Evolutionary conservation across 2,113 vertebrate species (phyloP).

Genomic region (Lepus americanus): DNA sequence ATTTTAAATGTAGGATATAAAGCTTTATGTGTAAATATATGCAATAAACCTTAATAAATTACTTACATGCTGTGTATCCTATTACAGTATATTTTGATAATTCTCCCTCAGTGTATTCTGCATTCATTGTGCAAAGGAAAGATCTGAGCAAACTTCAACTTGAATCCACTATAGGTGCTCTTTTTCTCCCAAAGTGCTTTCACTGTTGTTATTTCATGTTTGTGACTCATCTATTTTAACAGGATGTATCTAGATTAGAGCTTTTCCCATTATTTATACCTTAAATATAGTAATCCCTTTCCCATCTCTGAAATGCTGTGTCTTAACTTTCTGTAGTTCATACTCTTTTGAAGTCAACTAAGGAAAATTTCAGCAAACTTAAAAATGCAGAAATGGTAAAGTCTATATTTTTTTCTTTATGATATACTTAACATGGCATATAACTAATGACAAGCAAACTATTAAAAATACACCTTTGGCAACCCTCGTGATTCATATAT

Average conservation of each 20-base stretch:
- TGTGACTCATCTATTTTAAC: conserved; percentile 3
- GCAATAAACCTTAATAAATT: not conserved
- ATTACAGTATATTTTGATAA: not conserved
- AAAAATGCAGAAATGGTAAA: too few species aligned
- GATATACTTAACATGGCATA: too few species aligned
- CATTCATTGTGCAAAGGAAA: not conserved
- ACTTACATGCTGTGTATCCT: not conserved
- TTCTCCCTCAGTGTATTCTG: not conserved
- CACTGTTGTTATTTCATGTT: not conserved
- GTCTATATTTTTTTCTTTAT: too few species aligned
- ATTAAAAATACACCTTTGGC: too few species aligned
- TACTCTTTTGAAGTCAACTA: not conserved
- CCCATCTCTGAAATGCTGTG: not conserved
- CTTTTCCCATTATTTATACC: not conserved
- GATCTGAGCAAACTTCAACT: not conserved
- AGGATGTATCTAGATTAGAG: not conserved
- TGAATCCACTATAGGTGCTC: not conserved
- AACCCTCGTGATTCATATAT: too few species aligned
- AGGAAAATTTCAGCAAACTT: too few species aligned
- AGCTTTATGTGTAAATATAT: not conserved
- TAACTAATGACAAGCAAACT: too few species aligned
- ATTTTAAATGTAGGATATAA: not conserved
- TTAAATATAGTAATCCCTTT: not conserved
- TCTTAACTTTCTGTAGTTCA: not conserved
- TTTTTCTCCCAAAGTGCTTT: not conserved